Evolutionary conservation across 2,888 invertebrate species (phyloP).

Genomic region (Lasioglossum malachurum): DNA sequence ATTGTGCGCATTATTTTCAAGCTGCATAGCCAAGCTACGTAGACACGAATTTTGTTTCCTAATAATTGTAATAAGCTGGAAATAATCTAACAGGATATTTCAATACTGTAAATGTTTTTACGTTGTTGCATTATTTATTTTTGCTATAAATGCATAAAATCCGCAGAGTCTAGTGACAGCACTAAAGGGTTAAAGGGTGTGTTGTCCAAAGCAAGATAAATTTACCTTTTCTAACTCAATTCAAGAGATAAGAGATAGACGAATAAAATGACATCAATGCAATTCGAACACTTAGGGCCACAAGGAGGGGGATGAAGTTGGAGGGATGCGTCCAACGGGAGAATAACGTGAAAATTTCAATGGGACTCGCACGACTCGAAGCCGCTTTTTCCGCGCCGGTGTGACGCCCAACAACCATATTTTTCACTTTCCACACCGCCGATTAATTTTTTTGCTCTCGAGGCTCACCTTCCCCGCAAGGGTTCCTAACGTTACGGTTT

Average conservation of each 20-base stretch:
- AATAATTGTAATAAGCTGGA: not conserved
- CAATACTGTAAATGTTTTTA: not conserved
- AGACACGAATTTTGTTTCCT: not conserved
- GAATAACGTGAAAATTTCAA: not conserved
- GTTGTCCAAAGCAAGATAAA: not conserved
- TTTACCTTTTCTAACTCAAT: not conserved
- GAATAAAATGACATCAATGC: not conserved
- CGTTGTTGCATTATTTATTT: not conserved
- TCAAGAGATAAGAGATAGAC: not conserved
- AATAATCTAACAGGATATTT: not conserved
- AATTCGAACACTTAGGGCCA: not conserved
- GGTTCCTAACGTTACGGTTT: conserved; percentile 19
- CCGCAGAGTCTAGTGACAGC: not conserved
- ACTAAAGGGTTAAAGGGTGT: not conserved
- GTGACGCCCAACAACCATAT: conserved; percentile 33
- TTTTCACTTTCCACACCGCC: conserved; percentile 43
- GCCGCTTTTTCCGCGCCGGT: conserved; percentile 18
- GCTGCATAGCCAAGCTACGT: not conserved
- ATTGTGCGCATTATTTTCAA: not conserved
- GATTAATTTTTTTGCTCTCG: conserved; percentile 52
- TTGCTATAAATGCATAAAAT: not conserved
- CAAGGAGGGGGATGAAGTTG: not conserved
- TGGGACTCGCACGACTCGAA: not conserved
- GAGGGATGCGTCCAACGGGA: not conserved
- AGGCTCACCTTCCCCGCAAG: conserved; percentile 18